Base-by-base conservation (phyloP, 2,888 invertebrate genomes). In the Dioctria rufipes region DNA sequence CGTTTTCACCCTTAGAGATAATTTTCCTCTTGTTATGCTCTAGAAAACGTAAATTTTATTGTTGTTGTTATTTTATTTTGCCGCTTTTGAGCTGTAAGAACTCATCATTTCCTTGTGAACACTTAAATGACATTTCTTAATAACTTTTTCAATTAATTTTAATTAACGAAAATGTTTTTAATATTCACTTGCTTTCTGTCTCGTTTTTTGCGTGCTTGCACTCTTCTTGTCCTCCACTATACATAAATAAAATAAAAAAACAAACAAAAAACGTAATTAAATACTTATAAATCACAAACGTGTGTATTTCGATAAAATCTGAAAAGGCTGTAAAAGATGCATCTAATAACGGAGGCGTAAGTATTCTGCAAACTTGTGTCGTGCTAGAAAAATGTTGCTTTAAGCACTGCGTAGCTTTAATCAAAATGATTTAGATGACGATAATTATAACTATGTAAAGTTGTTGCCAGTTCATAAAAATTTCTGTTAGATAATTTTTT, bases 321-420 rank as follows among this genome's bases (percentile, higher is more conserved):
- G 51, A 84, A 86, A 88, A 94, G 93, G 92, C 93, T 91, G 93
- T 94, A 91, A 94, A 94, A 92, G 92, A 91, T 88, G 91, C 91
- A 86, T 90, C 91, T 89, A 93, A 92, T 90, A 92, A 91, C 89
- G 93, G 93, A 90, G 93, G 92, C 91, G 92, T 92, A 91, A 90
- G 91, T 91, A 89, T 90, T 89, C 39, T 66, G 42, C 39, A 51
- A 51, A 65, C 66, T 51, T 75, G 66, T 77, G 51, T 71, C 82
- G 81, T 81, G 80, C 81, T 71, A 80, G 25, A 25, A 25, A 73
- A 49, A 80, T 77, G 8, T 58, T 40, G n/a, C 25, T 8, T 51
- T 69, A 6, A 9, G 51, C 51, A 75, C 40, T 81, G 78, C 58
- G 73, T 81, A 79, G 78, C 80, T 61, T 82, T 80, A 65, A 25